Base-by-base conservation (phyloP, 2,888 invertebrate species). In the Platerodrilus igneus region DNA sequence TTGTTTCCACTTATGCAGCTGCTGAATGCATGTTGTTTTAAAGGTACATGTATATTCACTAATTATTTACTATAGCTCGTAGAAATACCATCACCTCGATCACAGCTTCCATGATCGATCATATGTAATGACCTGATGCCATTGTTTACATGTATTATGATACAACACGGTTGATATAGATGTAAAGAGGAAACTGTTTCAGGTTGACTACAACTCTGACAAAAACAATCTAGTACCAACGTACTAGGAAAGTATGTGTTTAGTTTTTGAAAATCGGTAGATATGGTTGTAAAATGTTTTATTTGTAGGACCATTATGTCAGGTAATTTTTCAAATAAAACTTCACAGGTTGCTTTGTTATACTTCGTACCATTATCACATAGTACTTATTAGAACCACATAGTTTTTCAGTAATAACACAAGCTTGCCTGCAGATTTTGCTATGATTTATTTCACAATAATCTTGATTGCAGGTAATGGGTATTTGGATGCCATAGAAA, bases 241-340 rank as follows among this genome's bases (percentile, higher is more conserved):
- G 92, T 91, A 19, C 92, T 92, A 44, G 90, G 88, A 72, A 92
- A 85, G 67, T 86, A 86, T 35, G 88, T 82, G 54, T 88, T 91
- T 39, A 93, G 86, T 72, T 92, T 92, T 67, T 87, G 86, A 76
- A 89, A 83, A 49, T 85, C 86, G 48, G 84, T 82, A 52, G 75
- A 68, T 14, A 72, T 70, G 1, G 79, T 73, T 10, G 77, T 76
- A 63, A 81, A 81, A 55, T 92, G 75, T 70, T 92, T 93, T 50
- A 93, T 74, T 60, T 93, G 93, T 46, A 94, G 75, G 47, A 92
- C 85, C 45, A 94, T 77, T 42, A 93, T 76, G 45, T 87, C 80
- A 17, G 93, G 93, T 60, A 93, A 74, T 9, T 84, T 81, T 56
- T 90, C 86, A 69, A 88, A 93, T 41, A 87, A 81, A 19, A 91